Base-by-base conservation (phyloP, 2,888 invertebrate species). In the Glyphotaelius pellucidus region DNA sequence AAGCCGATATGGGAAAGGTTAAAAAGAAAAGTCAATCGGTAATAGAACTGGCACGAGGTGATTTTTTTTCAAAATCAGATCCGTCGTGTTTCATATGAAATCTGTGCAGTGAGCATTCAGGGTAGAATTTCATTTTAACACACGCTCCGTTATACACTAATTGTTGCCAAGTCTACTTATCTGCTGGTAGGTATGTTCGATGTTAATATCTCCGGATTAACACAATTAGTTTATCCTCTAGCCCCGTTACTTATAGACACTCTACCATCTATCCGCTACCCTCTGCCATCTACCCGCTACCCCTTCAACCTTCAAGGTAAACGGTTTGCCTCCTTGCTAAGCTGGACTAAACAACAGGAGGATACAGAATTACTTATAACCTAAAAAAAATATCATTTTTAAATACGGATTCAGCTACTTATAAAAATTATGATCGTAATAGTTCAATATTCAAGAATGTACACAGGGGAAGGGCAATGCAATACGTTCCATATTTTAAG, bases 171-270 rank as follows among this genome's bases (percentile, higher is more conserved):
- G 67, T 67, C 67, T 67, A 67, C 67, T 67, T 67, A n/a, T 67
- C 2, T 67, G 25, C 9, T 67, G 9, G 67, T 25, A 67, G 19
- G 67, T 67, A 67, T 67, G 52, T 67, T n/a, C 25, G n/a, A 25
- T 67, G 67, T 19, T 67, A 67, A 92, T 92, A 90, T 90, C 92
- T 92, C 87, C 80, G 92, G 92, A 92, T 92, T 92, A 92, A 89
- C 89, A 90, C 92, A 92, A 92, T 92, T 92, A 92, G 92, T 90
- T 67, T 67, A 67, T 67, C 67, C 25, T 67, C 67, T 67, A n/a
- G 67, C 25, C 25, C 25, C 67, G 67, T 67, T 67, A 67, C 67
- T 67, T 67, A 67, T 67, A 67, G 67, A 25, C 67, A 67, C 67
- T 67, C 25, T 67, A 67, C 67, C 25, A 19, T 67, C 15, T 67